Evolutionary conservation across 2,797 vertebrate species (phyloP), one percentile per base, ranked within the genome.

Genomic region (Eurystomus glaucurus): DNA sequence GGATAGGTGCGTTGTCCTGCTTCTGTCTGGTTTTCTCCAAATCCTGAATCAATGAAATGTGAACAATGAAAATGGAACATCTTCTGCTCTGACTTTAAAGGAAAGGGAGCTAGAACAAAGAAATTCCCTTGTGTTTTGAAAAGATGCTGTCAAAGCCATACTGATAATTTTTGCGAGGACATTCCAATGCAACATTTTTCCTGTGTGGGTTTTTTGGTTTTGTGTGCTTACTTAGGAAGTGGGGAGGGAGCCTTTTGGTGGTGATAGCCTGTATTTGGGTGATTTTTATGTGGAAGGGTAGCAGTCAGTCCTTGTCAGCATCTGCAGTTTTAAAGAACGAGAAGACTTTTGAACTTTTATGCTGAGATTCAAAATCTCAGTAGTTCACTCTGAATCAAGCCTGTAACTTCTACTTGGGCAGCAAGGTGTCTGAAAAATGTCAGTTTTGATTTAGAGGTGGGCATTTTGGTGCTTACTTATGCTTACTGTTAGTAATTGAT

Each of bases 361-460:
- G 12, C 2, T 50, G 41, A 20, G 10, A 13, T 83, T 52, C 12
- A 33, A 45, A 81, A 28, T 75, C 55, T 89, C 33, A 43, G 2
- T 29, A 41, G 8, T 12, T 54, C 23, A 20, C 39, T 57, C 45
- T 33, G 14, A 29, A 51, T 81, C 65, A 66, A 50, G 22, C 13
- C 55, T 72, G 9, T 35, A 76, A 75, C 41, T 94, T 79, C 50
- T 58, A 5, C 54, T 45, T 69, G 62, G 57, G 14, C 86, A 75
- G n/a, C 52, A 75, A 31, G 12, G 9, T 78, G 39, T 69, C 69
- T 90, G 57, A 86, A 88, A 89, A 72, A 75, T 1, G 1, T 43
- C 51, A 80, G 6, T 46, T 95, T 92, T 93, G 55, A 57, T 96
- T 85, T 79, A 85, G 65, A 64, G 31, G 4, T 84, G 58, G 23